A percentile compares a stretch with the other conserved stretches of the same genome.
Evolutionary conservation across 2,113 vertebrate genomes (phyloP).

Genomic region (Progne subis): DNA sequence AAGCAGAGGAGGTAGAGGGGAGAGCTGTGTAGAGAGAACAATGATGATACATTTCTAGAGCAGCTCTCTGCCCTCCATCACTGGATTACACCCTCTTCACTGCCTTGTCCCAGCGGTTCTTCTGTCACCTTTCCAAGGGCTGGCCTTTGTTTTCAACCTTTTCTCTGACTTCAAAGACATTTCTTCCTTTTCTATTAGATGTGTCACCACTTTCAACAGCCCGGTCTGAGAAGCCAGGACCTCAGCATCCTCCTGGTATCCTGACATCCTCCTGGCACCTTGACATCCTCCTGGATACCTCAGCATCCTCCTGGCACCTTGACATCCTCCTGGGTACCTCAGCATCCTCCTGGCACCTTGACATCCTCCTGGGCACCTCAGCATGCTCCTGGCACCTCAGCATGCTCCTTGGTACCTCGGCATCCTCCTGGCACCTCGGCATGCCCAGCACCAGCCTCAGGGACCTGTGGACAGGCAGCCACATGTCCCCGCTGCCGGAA

Average conservation of each 20-base stretch:
- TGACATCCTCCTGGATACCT: no score
- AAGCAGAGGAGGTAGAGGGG: not conserved
- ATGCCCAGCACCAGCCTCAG: not conserved
- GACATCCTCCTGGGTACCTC: not conserved
- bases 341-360: not conserved
- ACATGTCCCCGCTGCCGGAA: not conserved
- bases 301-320: not conserved
- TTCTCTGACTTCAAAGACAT: not conserved
- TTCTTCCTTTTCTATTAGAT: not conserved
- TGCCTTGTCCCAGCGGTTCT: not conserved
- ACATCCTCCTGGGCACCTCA: no score
- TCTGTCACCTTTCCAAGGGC: not conserved
- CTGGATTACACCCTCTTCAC: not conserved
- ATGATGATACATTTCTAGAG: not conserved
- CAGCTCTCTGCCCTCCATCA: not conserved
- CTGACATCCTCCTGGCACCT: not conserved
- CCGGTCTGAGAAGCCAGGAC: accelerated
- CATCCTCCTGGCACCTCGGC: not conserved
- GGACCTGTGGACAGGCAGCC: not conserved
- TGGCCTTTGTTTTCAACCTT: not conserved
- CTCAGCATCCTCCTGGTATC: not conserved
- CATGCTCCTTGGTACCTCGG: not conserved
- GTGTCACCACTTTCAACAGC: not conserved
- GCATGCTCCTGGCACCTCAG: not conserved
- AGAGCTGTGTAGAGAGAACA: accelerated